A percentile compares a stretch with the other conserved stretches of the same genome.
phyloP scores from a whole-genome alignment of 2,113 vertebrate species.

The Sinocyclocheilus grahami region DNA sequence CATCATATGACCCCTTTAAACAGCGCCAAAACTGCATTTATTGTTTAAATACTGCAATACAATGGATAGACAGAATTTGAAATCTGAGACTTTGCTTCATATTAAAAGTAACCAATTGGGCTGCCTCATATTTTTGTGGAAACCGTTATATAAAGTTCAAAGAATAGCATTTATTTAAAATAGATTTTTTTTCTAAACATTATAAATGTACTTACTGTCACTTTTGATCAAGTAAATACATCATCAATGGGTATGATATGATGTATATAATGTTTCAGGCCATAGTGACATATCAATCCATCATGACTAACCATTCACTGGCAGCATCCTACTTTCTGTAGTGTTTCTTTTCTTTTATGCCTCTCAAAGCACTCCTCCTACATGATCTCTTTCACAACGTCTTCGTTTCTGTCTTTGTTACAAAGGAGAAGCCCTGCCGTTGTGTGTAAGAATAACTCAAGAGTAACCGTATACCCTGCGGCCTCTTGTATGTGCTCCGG shows the following conservation, averaged over 20 bases:
- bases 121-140: too few relatives aligned
- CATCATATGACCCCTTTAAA: too few relatives aligned
- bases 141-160: background rate
- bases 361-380: background rate
- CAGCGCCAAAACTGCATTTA: too few relatives aligned
- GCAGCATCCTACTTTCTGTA: background rate
- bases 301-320: background rate
- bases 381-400: background rate
- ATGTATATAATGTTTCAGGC: background rate
- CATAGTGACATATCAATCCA: background rate
- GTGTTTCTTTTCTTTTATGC: background rate
- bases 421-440: background rate
- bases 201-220: too few relatives aligned
- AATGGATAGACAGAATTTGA: too few relatives aligned
- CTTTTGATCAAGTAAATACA: too few relatives aligned
- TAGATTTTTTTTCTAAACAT: too few relatives aligned
- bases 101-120: too few relatives aligned
- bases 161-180: too few relatives aligned
- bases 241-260: too few relatives aligned
- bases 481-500: background rate
- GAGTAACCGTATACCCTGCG: background rate
- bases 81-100: too few relatives aligned
- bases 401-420: background rate
- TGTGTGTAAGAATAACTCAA: constrained; percentile 1
- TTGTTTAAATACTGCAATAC: too few relatives aligned